Percentiles rank a stretch among this genome's conserved stretches.
phyloP scores from a whole-genome alignment of 2,113 vertebrate genomes.

The Heptranchias perlo region DNA sequence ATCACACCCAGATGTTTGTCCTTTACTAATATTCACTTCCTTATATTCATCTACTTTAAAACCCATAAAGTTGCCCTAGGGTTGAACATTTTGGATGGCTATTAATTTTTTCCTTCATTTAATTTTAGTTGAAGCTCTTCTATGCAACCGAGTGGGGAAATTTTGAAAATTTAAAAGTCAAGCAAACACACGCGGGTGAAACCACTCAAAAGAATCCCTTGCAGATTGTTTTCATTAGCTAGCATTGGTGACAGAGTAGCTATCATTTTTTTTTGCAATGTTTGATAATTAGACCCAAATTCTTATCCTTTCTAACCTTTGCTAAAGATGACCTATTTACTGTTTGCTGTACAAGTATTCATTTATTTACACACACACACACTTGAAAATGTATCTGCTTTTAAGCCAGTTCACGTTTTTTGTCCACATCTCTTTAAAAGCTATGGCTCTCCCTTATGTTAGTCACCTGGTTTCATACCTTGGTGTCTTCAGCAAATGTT shows the following conservation, averaged over 20 bases:
- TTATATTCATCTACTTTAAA: not conserved
- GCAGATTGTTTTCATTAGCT: not conserved
- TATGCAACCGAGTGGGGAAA: not conserved
- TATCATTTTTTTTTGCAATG: not conserved
- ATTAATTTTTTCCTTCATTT: not conserved
- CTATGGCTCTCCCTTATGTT: not conserved
- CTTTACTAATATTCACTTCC: not conserved
- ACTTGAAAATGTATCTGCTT: not conserved
- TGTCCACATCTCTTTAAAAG: not conserved
- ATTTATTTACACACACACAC: not conserved
- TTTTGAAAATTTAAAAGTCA: not conserved
- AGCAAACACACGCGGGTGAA: not conserved
- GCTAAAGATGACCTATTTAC: conserved; percentile 18
- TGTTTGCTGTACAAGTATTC: not conserved
- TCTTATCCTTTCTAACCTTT: not conserved
- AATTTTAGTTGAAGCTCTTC: not conserved
- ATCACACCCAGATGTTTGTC: not conserved
- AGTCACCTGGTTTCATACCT: not conserved
- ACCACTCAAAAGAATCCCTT: not conserved
- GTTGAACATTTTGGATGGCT: not conserved
- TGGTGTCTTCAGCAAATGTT: not conserved
- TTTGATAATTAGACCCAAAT: not conserved
- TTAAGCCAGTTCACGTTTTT: not conserved
- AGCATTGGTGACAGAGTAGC: too few relatives aligned
- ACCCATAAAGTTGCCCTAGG: not conserved